phyloP scores from a whole-genome alignment of 2,797 vertebrate genomes.

The Eulemur albifrons region DNA sequence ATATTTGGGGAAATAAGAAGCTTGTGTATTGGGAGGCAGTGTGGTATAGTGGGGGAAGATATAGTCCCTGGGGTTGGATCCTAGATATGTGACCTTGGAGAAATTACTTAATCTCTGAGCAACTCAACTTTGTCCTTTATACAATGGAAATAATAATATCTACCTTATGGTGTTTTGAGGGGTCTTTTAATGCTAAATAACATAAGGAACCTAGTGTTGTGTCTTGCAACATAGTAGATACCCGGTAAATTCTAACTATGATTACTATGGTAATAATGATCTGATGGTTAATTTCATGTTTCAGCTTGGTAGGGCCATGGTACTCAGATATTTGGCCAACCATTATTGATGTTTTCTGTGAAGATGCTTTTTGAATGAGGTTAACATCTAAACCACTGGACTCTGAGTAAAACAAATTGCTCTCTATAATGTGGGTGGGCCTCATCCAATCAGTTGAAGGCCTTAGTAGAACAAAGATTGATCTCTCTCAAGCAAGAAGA shows the following conservation, averaged over 20 bases:
- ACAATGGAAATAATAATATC: not conserved
- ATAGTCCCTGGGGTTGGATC: not conserved
- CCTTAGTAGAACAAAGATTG: not conserved
- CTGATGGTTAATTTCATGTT: not conserved
- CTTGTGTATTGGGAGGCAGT: not conserved
- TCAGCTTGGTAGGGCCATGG: not conserved
- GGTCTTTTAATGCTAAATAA: not conserved
- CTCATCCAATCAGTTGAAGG: not conserved
- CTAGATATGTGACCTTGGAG: not conserved
- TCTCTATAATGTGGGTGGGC: not conserved
- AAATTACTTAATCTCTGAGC: not conserved
- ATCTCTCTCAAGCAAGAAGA: not conserved
- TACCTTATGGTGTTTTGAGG: not conserved
- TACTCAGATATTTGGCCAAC: not conserved
- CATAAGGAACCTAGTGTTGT: not conserved
- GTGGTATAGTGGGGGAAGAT: not conserved
- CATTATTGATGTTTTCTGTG: not conserved
- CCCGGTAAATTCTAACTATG: not conserved
- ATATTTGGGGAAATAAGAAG: not conserved
- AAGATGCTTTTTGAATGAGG: not conserved
- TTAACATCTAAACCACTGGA: not conserved
- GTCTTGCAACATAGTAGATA: not conserved
- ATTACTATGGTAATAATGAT: not conserved
- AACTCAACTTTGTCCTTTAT: not conserved
- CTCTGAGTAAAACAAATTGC: not conserved